Evolutionary conservation across 2,113 vertebrate species (phyloP).

Genomic region (Hyla sarda): DNA sequence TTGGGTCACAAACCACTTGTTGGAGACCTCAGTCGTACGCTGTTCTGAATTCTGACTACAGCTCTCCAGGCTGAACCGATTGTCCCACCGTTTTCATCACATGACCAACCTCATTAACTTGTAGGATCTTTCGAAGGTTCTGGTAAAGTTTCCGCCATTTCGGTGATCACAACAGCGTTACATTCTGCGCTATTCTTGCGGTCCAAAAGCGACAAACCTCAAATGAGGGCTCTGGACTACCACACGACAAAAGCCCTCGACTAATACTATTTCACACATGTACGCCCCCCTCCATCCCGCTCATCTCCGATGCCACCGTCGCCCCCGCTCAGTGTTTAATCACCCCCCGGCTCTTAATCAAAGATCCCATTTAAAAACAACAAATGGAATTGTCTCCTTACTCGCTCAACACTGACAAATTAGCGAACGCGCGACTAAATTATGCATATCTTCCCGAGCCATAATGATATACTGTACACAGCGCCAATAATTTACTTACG

Average conservation of each 20-base stretch:
- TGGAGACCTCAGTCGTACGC: too few relatives aligned
- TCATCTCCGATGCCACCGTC: background rate
- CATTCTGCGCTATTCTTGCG: background rate
- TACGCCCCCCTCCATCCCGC: background rate
- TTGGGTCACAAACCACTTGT: too few relatives aligned
- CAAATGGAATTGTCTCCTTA: constrained; percentile 75
- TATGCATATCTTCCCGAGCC: constrained; percentile 78
- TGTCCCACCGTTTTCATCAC: background rate
- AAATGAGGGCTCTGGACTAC: background rate
- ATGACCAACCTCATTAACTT: too few relatives aligned
- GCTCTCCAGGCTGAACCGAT: too few relatives aligned
- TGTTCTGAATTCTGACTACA: too few relatives aligned
- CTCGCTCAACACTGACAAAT: constrained; percentile 84
- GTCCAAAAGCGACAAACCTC: background rate
- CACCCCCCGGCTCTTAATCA: constrained; percentile 73
- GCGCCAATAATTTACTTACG: constrained; percentile 85
- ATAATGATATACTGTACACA: constrained; percentile 84
- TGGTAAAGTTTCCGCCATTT: too few relatives aligned
- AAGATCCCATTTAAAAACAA: constrained; percentile 82
- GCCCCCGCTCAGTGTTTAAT: constrained; percentile 71
- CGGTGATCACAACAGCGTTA: background rate
- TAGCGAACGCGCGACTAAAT: constrained; percentile 83
- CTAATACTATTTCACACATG: background rate
- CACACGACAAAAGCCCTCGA: background rate
- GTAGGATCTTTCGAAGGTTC: too few relatives aligned